Evolutionary conservation across 1,140 invertebrate genomes (phyloP).

Genomic region (Caenorhabditis brenneri): DNA sequence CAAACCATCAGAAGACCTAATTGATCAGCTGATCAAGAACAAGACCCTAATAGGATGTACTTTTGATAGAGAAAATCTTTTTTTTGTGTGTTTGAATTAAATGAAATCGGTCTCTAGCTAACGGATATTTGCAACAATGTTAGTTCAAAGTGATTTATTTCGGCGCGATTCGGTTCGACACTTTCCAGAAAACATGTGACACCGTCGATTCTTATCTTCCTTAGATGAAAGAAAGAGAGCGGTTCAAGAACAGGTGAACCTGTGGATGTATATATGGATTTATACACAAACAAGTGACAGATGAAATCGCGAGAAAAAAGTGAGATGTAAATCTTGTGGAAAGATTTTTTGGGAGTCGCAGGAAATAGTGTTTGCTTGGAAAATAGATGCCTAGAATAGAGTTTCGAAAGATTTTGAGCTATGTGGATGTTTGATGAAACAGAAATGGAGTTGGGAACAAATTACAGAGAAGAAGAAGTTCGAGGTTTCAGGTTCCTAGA

Average conservation of each 20-base stretch:
- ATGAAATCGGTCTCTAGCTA: not conserved
- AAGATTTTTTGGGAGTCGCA: too few species aligned
- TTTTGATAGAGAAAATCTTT: not conserved
- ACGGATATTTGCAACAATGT: conserved; percentile 35
- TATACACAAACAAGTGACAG: conserved; percentile 19
- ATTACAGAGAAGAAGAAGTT: too few species aligned
- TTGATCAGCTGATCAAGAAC: conserved; percentile 30
- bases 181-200: conserved; percentile 37
- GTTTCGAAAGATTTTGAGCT: too few species aligned
- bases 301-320: conserved; percentile 8
- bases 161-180: not conserved
- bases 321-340: not conserved
- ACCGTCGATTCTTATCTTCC: not conserved
- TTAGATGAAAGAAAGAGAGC: not conserved
- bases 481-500: too few species aligned
- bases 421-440: too few species aligned
- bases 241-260: conserved; percentile 28
- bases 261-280: not conserved
- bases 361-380: too few species aligned
- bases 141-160: conserved; percentile 40
- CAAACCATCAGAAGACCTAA: not conserved
- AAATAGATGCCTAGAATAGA: too few species aligned
- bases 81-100: conserved; percentile 8
- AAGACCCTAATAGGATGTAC: conserved; percentile 1
- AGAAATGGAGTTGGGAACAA: too few species aligned